Conservation (phyloP, 2,113 vertebrate genomes). For the Lophura nycthemera region DNA sequence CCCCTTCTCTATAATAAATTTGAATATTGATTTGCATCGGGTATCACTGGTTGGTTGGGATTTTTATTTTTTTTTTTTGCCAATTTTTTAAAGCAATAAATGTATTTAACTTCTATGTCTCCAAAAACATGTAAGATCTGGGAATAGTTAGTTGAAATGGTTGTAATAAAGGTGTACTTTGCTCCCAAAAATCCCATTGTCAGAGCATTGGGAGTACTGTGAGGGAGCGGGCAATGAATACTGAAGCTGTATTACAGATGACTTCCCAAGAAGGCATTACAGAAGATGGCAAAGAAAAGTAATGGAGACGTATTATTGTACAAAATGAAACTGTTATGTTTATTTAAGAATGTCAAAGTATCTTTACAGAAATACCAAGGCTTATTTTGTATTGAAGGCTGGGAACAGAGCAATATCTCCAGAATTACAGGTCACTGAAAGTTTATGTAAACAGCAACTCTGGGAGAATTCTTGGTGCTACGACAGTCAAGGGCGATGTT, state of each 20-base stretch:
- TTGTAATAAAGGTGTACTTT: neutral
- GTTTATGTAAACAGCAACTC: neutral
- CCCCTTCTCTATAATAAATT: neutral
- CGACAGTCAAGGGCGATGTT: fast-evolving
- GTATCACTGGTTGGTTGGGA: neutral
- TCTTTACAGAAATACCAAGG: neutral
- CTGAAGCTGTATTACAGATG: neutral
- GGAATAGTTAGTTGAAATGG: neutral
- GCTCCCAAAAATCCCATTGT: neutral
- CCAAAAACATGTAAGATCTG: neutral
- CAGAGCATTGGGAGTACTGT: neutral
- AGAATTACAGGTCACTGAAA: neutral
- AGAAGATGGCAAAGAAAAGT: neutral
- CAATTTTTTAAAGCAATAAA: neutral
- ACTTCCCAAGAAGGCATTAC: neutral
- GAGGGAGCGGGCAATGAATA: fast-evolving
- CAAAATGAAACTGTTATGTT: neutral
- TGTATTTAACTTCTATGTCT: neutral
- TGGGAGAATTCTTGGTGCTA: neutral
- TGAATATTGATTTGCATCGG: neutral
- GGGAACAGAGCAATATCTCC: neutral
- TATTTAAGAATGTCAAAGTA: neutral
- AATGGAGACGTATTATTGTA: fast-evolving
- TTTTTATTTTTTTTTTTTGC: neutral
- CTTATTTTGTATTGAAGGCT: neutral